Base-by-base conservation (phyloP, 2,888 invertebrate species). In the Ophion ellenae region DNA sequence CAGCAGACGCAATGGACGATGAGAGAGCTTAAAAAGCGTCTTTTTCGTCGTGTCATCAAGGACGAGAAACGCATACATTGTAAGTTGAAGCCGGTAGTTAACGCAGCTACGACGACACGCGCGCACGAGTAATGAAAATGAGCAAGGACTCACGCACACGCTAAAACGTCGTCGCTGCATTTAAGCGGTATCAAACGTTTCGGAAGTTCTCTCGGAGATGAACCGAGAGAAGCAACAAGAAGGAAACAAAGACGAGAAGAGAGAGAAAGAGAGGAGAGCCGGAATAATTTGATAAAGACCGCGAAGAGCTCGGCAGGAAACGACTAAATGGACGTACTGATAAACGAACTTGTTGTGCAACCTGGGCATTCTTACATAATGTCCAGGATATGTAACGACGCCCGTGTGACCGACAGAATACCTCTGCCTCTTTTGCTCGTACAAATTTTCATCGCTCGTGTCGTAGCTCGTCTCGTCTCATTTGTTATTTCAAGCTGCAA, bases 261-360 rank as follows among this genome's bases (percentile, higher is more conserved):
- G 57, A 69, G 69, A 64, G 32, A 69, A 79, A 82, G 79, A 81
- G 69, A 76, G 83, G 81, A 75, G 73, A 83, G 75, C 61, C 69
- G 89, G 87, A 88, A 89, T 91, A 90, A 91, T 90, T 89, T 86
- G 90, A 91, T 91, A 91, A 92, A 90, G 90, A 90, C 89, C 89
- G 85, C 79, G 87, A 83, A 88, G 86, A 84, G 83, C 88, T 88
- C 88, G 86, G 87, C 90, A 53, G 91, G 91, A 91, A 92, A 91
- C 89, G 89, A 89, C 91, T 91, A 91, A 91, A 90, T 87, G 89
- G 85, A 90, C 88, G 88, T 85, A 85, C 87, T 87, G 89, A 90
- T 90, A 89, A 90, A 91, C 89, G 90, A 91, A 90, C 89, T 90
- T 91, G 90, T 92, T 92, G 90, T 92, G 88, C 89, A 91, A 91